These are phyloP conservation scores for Disparrhopalites patrizii DNA, from an alignment of 2,888 invertebrate species.

Conservation along the genomic window DNA sequence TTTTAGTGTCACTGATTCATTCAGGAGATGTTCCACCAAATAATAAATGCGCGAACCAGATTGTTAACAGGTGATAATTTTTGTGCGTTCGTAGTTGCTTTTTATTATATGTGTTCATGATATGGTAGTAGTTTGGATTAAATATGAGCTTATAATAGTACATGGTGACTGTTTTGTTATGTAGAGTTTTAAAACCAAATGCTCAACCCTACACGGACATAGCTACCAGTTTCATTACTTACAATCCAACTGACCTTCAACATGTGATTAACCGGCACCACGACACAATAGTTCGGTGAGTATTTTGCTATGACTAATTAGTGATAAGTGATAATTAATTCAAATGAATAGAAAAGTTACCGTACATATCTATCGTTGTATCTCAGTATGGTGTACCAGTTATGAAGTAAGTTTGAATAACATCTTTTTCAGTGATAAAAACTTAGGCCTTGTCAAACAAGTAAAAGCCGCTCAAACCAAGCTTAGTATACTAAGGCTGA, in stretches of 20 bases:
- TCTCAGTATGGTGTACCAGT: too few relatives aligned
- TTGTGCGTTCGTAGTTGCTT: background rate
- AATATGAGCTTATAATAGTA: too few relatives aligned
- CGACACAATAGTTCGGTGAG: constrained; percentile 73
- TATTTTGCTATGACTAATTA: background rate
- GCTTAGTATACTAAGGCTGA: constrained; percentile 92
- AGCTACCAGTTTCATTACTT: constrained; percentile 72
- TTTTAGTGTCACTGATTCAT: constrained; percentile 83
- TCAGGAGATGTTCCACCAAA: constrained; percentile 71
- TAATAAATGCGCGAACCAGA: constrained; percentile 38
- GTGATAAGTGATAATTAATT: background rate
- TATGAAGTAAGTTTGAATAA: background rate
- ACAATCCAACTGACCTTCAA: constrained; percentile 67
- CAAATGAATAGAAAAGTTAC: too few relatives aligned
- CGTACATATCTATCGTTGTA: too few relatives aligned
- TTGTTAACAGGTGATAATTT: constrained; percentile 33
- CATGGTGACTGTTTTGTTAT: background rate
- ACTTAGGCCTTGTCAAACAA: constrained; percentile 62
- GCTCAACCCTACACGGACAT: constrained; percentile 74
- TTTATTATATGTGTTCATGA: background rate
- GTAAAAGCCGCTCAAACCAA: constrained; percentile 85
- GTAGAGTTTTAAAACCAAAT: constrained; percentile 39
- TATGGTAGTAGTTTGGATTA: too few relatives aligned
- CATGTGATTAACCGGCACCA: constrained; percentile 69
- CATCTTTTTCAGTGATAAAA: constrained; percentile 54